phyloP scores from a whole-genome alignment of 1,140 invertebrate species.

The Bradysia coprophila region DNA sequence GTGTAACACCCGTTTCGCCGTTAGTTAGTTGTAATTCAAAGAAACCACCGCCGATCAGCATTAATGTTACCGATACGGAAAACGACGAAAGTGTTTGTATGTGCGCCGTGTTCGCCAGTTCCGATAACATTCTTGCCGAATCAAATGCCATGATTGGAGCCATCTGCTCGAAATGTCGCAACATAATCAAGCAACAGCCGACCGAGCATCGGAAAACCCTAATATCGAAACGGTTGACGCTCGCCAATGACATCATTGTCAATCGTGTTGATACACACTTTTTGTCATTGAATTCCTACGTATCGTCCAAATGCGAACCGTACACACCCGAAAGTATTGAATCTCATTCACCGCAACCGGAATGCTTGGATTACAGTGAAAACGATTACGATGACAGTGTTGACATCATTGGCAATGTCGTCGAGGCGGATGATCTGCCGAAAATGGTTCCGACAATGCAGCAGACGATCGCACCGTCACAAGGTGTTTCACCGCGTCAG shows the following conservation, averaged over 20 bases:
- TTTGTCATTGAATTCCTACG: conserved; percentile 17
- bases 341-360: conserved; percentile 44
- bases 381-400: conserved; percentile 10
- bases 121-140: background rate
- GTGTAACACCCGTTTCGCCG: background rate
- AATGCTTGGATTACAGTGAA: conserved; percentile 9
- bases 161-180: conserved; percentile 13
- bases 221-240: conserved; percentile 14
- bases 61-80: conserved; percentile 28
- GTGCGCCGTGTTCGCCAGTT: conserved; percentile 10
- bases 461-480: background rate
- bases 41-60: conserved; percentile 26
- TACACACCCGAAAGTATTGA: conserved; percentile 61
- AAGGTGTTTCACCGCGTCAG: conserved; percentile 27
- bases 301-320: conserved; percentile 33
- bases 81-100: conserved; percentile 21
- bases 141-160: conserved; percentile 2
- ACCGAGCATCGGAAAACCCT: conserved; percentile 9
- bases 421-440: background rate
- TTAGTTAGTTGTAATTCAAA: conserved; percentile 7
- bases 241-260: conserved; percentile 26
- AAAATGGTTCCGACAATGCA: background rate
- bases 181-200: conserved; percentile 12
- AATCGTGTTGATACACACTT: conserved; percentile 32
- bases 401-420: conserved; percentile 6